Base-by-base conservation (phyloP, 2,888 invertebrate species). In the Hydrotaea cyrtoneurina region DNA sequence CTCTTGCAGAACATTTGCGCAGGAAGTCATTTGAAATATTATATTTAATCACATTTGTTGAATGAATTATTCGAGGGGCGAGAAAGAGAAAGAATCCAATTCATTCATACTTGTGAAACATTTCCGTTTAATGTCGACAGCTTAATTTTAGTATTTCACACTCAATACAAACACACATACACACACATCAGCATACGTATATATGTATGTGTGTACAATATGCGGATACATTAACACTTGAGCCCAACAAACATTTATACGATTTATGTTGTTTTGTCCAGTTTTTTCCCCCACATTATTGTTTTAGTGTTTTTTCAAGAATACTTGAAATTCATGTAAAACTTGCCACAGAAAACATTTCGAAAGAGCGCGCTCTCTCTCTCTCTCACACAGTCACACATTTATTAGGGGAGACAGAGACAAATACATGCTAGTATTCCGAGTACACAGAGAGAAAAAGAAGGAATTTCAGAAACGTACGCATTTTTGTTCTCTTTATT, bases 81-180 rank as follows among this genome's bases (percentile, higher is more conserved):
- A 23, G 17, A n/a, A n/a, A n/a, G n/a, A n/a, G n/a, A n/a, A n/a
- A n/a, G n/a, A n/a, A n/a, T n/a, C n/a, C n/a, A n/a, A 59, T 69
- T 69, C 23, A 26, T 46, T 50, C n/a, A 26, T 59, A 73, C 31
- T 31, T 50, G 69, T 55, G 19, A 75, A 78, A 62, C 62, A 78
- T 82, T 82, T 78, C 78, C 82, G 78, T 75, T 75, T 39, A 75
- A 78, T 75, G 78, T 82, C 75, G 75, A 78, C 75, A 82, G 62
- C 78, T 82, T 82, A 75, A 78, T 82, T 74, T 79, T 64, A 59
- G 75, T 64, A 31, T 53, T 77, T 80, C 39, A 75, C 82, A 73
- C 76, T 82, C 73, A 39, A 43, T 43, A 39, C 59, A 62, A 21
- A 77, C 8, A 53, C 62, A 23, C 57, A 39, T 50, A 72, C 66